Base-by-base conservation (phyloP, 1,140 invertebrate species). In the Zaprionus camerounensis region DNA sequence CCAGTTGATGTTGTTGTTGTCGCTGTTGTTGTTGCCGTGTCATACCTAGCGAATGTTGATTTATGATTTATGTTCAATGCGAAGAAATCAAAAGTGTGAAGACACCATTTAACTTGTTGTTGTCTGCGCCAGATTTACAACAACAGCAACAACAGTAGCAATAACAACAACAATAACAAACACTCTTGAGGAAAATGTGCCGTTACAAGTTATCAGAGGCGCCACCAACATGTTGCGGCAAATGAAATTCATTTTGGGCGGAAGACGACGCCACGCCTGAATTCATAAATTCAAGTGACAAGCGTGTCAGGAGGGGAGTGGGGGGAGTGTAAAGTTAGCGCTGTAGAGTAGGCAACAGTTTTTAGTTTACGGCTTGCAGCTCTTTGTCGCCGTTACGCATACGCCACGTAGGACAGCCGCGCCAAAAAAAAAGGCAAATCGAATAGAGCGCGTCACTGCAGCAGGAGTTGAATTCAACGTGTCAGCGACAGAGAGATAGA, bases 261-360 rank as follows among this genome's bases (percentile, higher is more conserved):
- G 2, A 7, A 34, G 31, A 9, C 31, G 9, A 34, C 9, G n/a
- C 2, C 2, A 57, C 28, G 38, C 38, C 20, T 3, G 7, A 12
- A 49, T 28, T 56, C 71, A 63, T 74, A 74, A 71, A 64, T 75
- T 75, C 66, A 56, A 58, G 49, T 13, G 6, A 22, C 41, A 55
- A 41, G n/a, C 1, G n/a, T 1, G 2, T n/a, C n/a, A 41, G n/a
- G 6, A 20, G n/a, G n/a, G 38, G 13, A 12, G 36, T 15, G 13
- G 38, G 5, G 15, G 13, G 36, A 11, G 12, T 5, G 12, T 1
- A 41, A 15, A 26, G 55, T 26, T 22, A 31, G 71, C 3, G 41
- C 68, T 62, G 55, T 36, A 76, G 53, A 68, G 59, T 77, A 74
- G 70, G 75, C 75, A 77, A 77, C 31, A 59, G 63, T 67, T 67